Evolutionary conservation across 2,888 invertebrate species (phyloP), one percentile per base, ranked within the genome.

Genomic region (Ischnura elegans): DNA sequence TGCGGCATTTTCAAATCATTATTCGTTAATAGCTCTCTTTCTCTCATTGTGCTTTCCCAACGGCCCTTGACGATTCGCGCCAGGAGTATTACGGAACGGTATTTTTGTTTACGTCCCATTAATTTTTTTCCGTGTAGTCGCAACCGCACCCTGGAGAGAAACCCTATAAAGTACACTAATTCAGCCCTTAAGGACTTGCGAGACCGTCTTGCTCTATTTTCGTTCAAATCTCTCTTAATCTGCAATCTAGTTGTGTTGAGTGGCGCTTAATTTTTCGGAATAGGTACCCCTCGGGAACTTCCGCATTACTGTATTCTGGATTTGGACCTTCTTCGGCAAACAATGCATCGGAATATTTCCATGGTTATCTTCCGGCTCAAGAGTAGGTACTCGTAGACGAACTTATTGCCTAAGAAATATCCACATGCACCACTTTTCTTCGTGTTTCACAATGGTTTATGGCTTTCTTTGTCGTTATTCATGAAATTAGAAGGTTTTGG

Each of bases 41-140:
- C 45, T 46, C 46, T 86, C 29, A 46, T 87, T 21, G 90, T 90
- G 90, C 55, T 90, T 90, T 43, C 25, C 25, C 42, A 43, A 61
- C 61, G 55, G n/a, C 61, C 43, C 90, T 21, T 66, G 90, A 66
- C 43, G 90, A 43, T 61, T 90, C 55, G 90, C 29, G 0, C 55
- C 61, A 90, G 55, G 19, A 55, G 29, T 55, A 21, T 29, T 55
- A 43, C 10, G 43, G 90, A 51, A 43, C 42, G 61, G 90, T 55
- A 43, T 76, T 90, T n/a, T 90, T 47, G 51, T 51, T 47, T 36
- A 90, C 43, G 61, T 66, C 90, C 61, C 90, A 43, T 90, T 61
- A 90, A 90, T n/a, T 43, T 90, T 87, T 66, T 55, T 55, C 61
- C 61, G 13, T 61, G 10, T 51, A 76, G 8, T n/a, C n/a, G n/a